Base-by-base conservation (phyloP, 1,140 invertebrate species). In the Zaprionus davidi region DNA sequence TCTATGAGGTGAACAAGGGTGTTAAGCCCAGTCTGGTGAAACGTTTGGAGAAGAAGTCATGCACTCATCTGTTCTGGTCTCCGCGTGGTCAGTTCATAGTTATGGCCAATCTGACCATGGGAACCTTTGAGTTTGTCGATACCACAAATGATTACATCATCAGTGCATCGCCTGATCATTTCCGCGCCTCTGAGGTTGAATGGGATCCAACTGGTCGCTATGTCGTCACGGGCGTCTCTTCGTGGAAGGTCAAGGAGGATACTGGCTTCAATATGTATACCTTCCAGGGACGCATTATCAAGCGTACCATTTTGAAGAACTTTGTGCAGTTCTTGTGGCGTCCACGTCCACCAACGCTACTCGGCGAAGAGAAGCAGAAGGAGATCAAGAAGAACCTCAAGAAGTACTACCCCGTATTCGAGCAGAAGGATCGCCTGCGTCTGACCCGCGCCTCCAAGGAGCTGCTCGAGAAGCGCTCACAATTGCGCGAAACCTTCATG, bases 131-230 rank as follows among this genome's bases (percentile, higher is more conserved):
- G 93, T 99, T 99, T 92, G 96, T 99, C 22, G 98, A 99, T 91
- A 99, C 98, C 1, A 92, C 90, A 17, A 96, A 96, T 78, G 98
- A 99, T 92, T 98, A 99, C 92, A 97, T 98, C 2, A 95, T 98
- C 4, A 99, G 99, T 97, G 97, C 97, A 81, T 95, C 96, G 2
- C 96, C 96, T 1, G 98, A 99, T 93, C 98, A 99, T 94, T 99
- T 98, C 93, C 95, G 94, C 87, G 94, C 94, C 56, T 98, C 98
- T 0, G 98, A 99, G 88, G 97, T 99, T 3, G 98, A 99, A 93
- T 99, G 99, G 99, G 99, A 99, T 94, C 99, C 99, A 6, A 99
- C 99, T 31, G 99, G 99, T 17, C 95, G 99, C 87, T 99, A 99
- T 93, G 98, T 99, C 15, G 96, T 98, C 15, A 99, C 98, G 1